These are phyloP conservation scores for Slavum lentiscoides DNA, from an alignment of 2,888 invertebrate species.

Conservation along the genomic window DNA sequence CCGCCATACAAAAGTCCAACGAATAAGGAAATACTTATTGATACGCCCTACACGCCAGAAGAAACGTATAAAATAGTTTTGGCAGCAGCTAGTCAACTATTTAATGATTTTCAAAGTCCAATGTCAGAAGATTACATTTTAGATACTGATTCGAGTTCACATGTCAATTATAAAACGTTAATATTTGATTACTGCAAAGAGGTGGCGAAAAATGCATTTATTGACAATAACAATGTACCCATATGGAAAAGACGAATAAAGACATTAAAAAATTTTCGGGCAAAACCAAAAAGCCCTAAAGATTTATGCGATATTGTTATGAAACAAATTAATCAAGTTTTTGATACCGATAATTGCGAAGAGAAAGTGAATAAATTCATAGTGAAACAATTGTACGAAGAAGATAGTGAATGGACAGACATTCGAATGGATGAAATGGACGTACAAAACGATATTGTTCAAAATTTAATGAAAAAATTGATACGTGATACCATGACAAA, in stretches of 20 bases:
- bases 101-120: constrained; percentile 16
- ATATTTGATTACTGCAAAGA: constrained; percentile 45
- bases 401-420: constrained; percentile 35
- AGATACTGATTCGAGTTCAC: constrained; percentile 6
- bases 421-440: constrained; percentile 39
- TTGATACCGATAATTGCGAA: constrained; percentile 31
- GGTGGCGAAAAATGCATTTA: constrained; percentile 5
- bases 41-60: constrained; percentile 15
- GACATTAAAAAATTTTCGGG: constrained; percentile 18
- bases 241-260: constrained; percentile 21
- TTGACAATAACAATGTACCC: not conserved
- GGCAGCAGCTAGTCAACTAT: constrained; percentile 14
- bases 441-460: constrained; percentile 33
- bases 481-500: constrained; percentile 29
- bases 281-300: constrained; percentile 4
- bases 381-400: constrained; percentile 35
- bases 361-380: constrained; percentile 42
- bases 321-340: constrained; percentile 14
- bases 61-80: constrained; percentile 15
- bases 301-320: constrained; percentile 26
- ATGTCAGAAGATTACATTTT: constrained; percentile 2
- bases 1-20: constrained; percentile 44
- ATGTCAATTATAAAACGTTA: constrained; percentile 23
- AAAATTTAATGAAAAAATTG: constrained; percentile 38
- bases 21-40: constrained; percentile 8